These are phyloP conservation scores for Echeneis naucrates DNA, from an alignment of 2,797 vertebrate species.

Conservation along the genomic window DNA sequence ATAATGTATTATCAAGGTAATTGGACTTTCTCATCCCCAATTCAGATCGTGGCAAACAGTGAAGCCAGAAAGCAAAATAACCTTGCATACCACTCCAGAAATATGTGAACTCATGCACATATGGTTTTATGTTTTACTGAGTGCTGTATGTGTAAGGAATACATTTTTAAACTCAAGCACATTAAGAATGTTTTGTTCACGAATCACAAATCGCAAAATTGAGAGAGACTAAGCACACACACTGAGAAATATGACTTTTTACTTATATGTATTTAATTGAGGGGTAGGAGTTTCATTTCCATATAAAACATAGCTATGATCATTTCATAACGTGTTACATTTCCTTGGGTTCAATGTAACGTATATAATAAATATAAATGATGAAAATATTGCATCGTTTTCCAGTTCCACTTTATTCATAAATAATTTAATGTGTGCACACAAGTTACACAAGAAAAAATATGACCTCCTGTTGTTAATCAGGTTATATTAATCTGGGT, in stretches of 20 bases:
- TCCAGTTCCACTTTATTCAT: neutral
- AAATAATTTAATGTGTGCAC: neutral
- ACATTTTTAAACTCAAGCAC: neutral
- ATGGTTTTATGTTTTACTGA: neutral
- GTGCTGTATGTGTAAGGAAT: neutral
- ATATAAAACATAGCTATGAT: no score
- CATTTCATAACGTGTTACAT: neutral
- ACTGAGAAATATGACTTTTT: neutral
- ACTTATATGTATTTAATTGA: neutral
- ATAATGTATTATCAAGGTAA: constrained; percentile 7
- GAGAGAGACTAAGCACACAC: neutral
- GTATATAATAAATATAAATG: no score
- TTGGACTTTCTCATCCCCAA: neutral
- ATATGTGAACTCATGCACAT: neutral
- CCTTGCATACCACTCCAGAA: neutral
- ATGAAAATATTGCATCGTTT: no score
- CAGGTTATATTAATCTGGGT: no score
- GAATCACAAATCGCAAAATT: neutral
- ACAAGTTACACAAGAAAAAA: neutral
- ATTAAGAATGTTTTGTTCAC: neutral
- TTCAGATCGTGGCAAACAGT: neutral
- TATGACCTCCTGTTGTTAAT: neutral
- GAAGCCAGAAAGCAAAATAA: neutral
- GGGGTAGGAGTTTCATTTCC: no score
- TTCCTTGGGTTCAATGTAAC: neutral